Conservation (phyloP, 2,113 vertebrate genomes). For the Pomatostomus ruficeps region DNA sequence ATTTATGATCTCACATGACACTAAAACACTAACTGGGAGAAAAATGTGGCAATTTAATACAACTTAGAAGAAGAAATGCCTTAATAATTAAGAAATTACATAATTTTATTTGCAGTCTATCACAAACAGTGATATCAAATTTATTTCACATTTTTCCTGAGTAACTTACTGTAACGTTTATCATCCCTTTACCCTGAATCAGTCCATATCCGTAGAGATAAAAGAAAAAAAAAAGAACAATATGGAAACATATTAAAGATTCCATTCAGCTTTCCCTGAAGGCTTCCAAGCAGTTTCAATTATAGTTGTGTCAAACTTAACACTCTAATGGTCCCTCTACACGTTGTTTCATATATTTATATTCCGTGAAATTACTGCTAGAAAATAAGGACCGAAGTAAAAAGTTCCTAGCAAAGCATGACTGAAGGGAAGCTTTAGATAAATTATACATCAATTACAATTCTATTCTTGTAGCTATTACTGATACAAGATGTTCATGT, state of each 20-base stretch:
- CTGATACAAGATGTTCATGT: background rate
- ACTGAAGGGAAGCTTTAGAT: background rate
- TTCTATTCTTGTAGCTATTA: background rate
- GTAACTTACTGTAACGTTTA: background rate
- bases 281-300: background rate
- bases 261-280: background rate
- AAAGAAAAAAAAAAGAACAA: background rate
- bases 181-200: background rate
- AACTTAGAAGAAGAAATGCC: constrained; percentile 5
- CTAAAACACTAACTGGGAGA: background rate
- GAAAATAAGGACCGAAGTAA: background rate
- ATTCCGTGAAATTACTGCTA: background rate
- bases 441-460: background rate
- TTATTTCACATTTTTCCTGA: background rate
- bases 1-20: background rate
- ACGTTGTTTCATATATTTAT: background rate
- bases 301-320: background rate
- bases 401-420: background rate
- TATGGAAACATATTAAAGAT: background rate
- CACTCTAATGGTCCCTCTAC: background rate
- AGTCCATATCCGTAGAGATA: background rate
- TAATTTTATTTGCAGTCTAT: background rate
- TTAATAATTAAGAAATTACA: constrained; percentile 28
- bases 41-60: background rate
- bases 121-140: background rate